Evolutionary conservation across 2,113 vertebrate species (phyloP).

Genomic region (Silurus meridionalis): DNA sequence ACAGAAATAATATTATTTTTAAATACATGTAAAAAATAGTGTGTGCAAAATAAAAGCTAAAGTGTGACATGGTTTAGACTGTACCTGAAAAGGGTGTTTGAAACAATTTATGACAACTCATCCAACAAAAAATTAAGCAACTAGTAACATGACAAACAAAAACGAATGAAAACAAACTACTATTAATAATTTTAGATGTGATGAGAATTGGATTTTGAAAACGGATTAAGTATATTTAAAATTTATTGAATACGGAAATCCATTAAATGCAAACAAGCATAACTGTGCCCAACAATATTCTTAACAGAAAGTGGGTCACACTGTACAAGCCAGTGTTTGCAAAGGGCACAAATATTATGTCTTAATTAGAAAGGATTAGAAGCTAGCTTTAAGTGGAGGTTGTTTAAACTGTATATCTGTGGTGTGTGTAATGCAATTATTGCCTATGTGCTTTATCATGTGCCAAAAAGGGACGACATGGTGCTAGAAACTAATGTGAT

Average conservation of each 20-base stretch:
- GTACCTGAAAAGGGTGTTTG: slow-evolving; percentile 39
- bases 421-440: slow-evolving; percentile 83
- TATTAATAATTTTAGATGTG: background rate
- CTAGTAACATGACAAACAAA: background rate
- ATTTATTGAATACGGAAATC: slow-evolving; percentile 15
- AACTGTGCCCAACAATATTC: slow-evolving; percentile 46
- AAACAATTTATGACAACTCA: slow-evolving; percentile 29
- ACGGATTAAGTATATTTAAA: background rate
- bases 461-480: slow-evolving; percentile 93
- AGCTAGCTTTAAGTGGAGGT: slow-evolving; percentile 73
- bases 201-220: slow-evolving; percentile 7
- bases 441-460: slow-evolving; percentile 88
- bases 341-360: slow-evolving; percentile 63
- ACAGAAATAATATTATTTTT: background rate
- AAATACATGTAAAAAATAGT: slow-evolving; percentile 10
- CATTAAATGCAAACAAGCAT: background rate
- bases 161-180: background rate
- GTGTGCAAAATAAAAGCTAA: slow-evolving; percentile 57
- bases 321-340: slow-evolving; percentile 47
- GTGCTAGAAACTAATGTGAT: slow-evolving; percentile 94
- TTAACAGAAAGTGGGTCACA: slow-evolving; percentile 56
- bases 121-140: background rate
- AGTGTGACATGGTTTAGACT: slow-evolving; percentile 56
- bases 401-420: slow-evolving; percentile 62
- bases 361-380: slow-evolving; percentile 78